Evolutionary conservation across 2,888 invertebrate species (phyloP), one percentile per base, ranked within the genome.

Genomic region (Stegana nigrithorax): DNA sequence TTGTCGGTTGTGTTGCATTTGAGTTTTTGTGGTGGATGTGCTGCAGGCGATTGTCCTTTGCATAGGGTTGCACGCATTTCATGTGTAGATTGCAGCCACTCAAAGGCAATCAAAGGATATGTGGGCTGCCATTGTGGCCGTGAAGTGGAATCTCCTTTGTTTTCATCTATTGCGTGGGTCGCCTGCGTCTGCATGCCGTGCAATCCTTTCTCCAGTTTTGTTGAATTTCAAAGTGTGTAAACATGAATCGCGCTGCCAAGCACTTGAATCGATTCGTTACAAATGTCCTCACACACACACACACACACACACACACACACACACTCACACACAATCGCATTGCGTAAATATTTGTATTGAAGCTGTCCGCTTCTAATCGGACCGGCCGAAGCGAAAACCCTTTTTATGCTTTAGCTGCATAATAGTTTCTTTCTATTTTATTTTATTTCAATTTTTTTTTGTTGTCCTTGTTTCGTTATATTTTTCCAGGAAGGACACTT

Each of bases 31-130:
- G 29, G n/a, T n/a, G n/a, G n/a, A n/a, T n/a, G n/a, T n/a, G n/a
- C n/a, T n/a, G n/a, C n/a, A n/a, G n/a, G n/a, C n/a, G 14, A 39
- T 45, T 58, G 51, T 58, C 44, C 53, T 61, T 55, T 12, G 4
- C 12, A 27, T 36, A 27, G n/a, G n/a, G n/a, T 32, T 10, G 29
- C 50, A 62, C 36, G 60, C 59, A 32, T 55, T 62, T 57, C 45
- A 42, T 42, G n/a, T 50, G 23, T 36, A 39, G 65, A 66, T 65
- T 59, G 50, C 55, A 63, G 66, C 66, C 68, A 66, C 68, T 68
- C 68, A 64, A 53, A 47, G 47, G 21, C 25, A 47, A 47, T 47
- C 47, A 47, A 47, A 47, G 47, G 47, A 47, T 47, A 47, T 47
- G n/a, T n/a, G n/a, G n/a, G n/a, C n/a, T n/a, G n/a, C n/a, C n/a